Evolutionary conservation across 2,113 vertebrate genomes (phyloP), one percentile per base, ranked within the genome.

Genomic region (Vicugna pacos): DNA sequence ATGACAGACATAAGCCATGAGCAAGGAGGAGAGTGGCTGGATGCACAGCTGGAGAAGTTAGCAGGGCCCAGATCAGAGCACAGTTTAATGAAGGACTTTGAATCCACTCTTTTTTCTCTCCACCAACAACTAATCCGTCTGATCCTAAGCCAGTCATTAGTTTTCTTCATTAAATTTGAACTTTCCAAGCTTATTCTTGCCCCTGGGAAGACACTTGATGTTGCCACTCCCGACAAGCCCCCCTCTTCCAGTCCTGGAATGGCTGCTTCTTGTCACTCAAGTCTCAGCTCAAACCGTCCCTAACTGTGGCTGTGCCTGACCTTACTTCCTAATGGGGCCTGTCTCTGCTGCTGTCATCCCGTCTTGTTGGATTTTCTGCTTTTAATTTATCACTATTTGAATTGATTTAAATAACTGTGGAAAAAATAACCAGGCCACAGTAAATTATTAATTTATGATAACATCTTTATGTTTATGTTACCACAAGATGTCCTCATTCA

Each of bases 41-140:
- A 28, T 17, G 1, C 14, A 15, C 17, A 0, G 10, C 26, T 67
- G 11, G 9, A 46, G 10, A 42, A 65, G 35, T 12, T 32, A 81
- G 11, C n/a, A 64, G 15, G 14, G 5, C 0, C 1, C 28, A 50
- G 8, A 48, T 14, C 28, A 82, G 12, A 60, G 1, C 32, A 17
- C 0, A 32, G 30, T 3, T 42, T 42, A 50, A 42, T 5, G 17
- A 0, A 16, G 1, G 8, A 22, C 3, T 4, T 48, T 50, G 19
- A 52, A 12, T 64, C 12, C 30, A 54, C 4, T 28, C 4, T n/a
- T 35, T 85, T 85, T 26, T 35, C 67, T 89, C 24, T 46, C 13
- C 30, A 54, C 4, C 20, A n/a, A 12, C 20, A 76, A 26, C 2
- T 26, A 54, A 81, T 30, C 5, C 4, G 13, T 50, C 9, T 91